phyloP scores from a whole-genome alignment of 2,113 vertebrate species.

The Kryptolebias marmoratus region DNA sequence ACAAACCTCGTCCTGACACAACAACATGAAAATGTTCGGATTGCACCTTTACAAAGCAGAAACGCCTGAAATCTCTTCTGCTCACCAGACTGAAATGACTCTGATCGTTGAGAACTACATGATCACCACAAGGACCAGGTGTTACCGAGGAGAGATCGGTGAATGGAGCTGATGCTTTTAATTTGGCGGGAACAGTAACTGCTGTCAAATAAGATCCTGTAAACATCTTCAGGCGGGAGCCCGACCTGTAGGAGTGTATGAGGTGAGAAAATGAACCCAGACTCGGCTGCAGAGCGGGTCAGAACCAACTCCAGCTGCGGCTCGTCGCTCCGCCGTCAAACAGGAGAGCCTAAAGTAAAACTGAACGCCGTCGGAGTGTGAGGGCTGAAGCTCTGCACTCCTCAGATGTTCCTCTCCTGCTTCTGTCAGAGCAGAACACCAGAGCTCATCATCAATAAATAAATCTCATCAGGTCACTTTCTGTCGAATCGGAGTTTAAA shows the following conservation, averaged over 20 bases:
- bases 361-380: background rate
- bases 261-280: background rate
- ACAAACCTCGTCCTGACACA: background rate
- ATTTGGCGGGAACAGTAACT: background rate
- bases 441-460: background rate
- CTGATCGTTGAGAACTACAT: no score
- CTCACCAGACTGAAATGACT: no score
- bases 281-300: background rate
- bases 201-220: background rate
- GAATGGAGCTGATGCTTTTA: background rate
- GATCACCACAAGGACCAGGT: no score
- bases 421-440: background rate
- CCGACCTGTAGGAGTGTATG: background rate
- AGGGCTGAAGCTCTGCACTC: background rate
- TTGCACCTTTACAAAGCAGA: slow-evolving; percentile 21
- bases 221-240: background rate
- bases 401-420: background rate
- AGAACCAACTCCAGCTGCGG: background rate
- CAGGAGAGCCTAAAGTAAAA: background rate
- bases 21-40: background rate
- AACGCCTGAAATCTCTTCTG: no score
- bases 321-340: no score
- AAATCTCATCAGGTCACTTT: no score
- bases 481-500: no score
- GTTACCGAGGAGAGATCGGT: background rate